Evolutionary conservation across 2,888 invertebrate genomes (phyloP), one percentile per base, ranked within the genome.

Genomic region (Nephrotoma guestfalica): DNA sequence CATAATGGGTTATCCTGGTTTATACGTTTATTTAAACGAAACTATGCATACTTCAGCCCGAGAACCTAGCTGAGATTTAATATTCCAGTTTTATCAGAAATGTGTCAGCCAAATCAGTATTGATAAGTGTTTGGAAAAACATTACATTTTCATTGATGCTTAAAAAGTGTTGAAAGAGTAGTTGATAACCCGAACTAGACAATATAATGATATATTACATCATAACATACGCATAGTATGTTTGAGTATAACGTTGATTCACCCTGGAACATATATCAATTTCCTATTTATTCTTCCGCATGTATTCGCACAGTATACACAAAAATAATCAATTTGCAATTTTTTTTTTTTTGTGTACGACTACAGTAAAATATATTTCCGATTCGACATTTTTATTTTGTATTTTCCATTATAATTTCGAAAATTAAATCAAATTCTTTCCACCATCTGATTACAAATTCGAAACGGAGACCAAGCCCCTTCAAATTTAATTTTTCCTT

Each of bases 391-490:
- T 43, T 43, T 43, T 43, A 43, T 43, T 11, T 9, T 43, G 11
- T 11, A 43, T 15, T 71, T 71, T 71, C 30, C 2, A 71, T 71
- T 71, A 9, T 30, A 71, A 71, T 71, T 71, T 71, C 4, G 30
- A 71, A 71, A 71, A 71, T 71, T 71, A 71, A 71, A 71, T 71
- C 71, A 71, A 71, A 71, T 71, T 71, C 71, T 30, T 71, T 71
- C 71, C 71, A 71, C 71, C 30, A 71, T 30, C 71, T 30, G 71
- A 71, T 71, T 13, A 71, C 71, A 18, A 11, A 57, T 57, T 51
- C 5, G n/a, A 30, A 2, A 15, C 15, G 71, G 71, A 7, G 71
- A 7, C 30, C 30, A 9, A 30, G 3, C 30, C 71, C 30, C 71
- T 18, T 5, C n/a, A 47, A 4, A 47, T 47, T 47, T 47, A 5